A percentile compares a stretch with the other conserved stretches of the same genome.
These are phyloP conservation scores for Amphimallon solstitiale DNA, from an alignment of 2,888 invertebrate genomes.

Conservation along the genomic window DNA sequence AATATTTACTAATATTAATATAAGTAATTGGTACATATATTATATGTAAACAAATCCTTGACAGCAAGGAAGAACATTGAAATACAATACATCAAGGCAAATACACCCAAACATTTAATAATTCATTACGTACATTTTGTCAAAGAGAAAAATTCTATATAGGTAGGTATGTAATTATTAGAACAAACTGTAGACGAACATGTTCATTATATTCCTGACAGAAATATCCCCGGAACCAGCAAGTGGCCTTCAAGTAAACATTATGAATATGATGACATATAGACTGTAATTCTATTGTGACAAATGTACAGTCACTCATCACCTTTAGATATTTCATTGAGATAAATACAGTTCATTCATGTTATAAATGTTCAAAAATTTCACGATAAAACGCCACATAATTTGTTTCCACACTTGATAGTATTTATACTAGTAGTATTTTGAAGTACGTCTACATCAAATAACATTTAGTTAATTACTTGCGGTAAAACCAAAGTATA, in stretches of 20 bases:
- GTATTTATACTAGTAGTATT: too few relatives aligned
- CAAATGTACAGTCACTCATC: too few relatives aligned
- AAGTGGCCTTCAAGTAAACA: neutral
- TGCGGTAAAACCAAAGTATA: too few relatives aligned
- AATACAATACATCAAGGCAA: slow-evolving; percentile 5
- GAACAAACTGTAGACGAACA: neutral
- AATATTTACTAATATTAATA: neutral
- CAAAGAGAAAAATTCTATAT: neutral
- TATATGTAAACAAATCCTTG: slow-evolving; percentile 9
- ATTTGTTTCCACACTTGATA: too few relatives aligned
- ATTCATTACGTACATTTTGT: neutral
- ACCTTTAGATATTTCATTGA: too few relatives aligned
- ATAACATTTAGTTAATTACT: too few relatives aligned
- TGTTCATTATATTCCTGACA: neutral
- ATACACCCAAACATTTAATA: neutral
- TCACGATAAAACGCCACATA: too few relatives aligned
- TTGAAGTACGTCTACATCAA: too few relatives aligned
- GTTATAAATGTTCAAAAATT: too few relatives aligned
- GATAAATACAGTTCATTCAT: too few relatives aligned
- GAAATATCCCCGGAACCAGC: neutral
- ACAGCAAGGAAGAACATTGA: slow-evolving; percentile 25
- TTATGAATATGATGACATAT: neutral
- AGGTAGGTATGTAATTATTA: too few relatives aligned
- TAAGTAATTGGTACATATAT: neutral
- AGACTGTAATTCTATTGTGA: too few relatives aligned